Conservation (phyloP, 2,888 invertebrate genomes). For the Eudasyphora cyanicolor region DNA sequence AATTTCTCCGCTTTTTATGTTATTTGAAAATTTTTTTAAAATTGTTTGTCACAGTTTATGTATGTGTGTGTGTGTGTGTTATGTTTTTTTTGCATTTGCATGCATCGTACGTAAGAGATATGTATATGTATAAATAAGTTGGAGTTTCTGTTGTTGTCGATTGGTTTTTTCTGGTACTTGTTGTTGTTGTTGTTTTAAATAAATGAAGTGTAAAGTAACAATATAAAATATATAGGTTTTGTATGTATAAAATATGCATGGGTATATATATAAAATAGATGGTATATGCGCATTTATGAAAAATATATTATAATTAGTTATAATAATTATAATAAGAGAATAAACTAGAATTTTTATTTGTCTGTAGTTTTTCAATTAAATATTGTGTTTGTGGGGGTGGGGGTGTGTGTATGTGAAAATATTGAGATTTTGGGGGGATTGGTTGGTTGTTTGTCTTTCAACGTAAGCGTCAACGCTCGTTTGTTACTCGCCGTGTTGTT, state of each 20-base stretch:
- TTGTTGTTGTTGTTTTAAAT: background rate
- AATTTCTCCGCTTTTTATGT: slow-evolving; percentile 49
- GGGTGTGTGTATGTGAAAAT: too few species aligned
- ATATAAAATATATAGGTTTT: background rate
- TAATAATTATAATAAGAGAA: slow-evolving; percentile 39
- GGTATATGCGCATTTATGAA: slow-evolving; percentile 19
- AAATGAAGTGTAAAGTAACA: slow-evolving; percentile 14
- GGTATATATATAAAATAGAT: background rate
- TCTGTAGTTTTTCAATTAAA: slow-evolving; percentile 57
- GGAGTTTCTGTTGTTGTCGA: background rate
- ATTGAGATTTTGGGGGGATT: slow-evolving; percentile 66
- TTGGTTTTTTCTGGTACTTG: background rate
- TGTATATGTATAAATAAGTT: slow-evolving; percentile 25
- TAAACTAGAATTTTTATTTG: slow-evolving; percentile 60
- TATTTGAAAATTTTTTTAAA: slow-evolving; percentile 49
- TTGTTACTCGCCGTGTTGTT: background rate
- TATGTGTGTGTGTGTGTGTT: slow-evolving; percentile 18
- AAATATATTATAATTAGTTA: slow-evolving; percentile 14
- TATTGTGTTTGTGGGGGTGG: too few species aligned
- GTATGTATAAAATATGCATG: background rate
- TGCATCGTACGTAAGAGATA: too few species aligned
- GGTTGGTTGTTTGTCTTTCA: slow-evolving; percentile 41
- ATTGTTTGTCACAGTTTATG: slow-evolving; percentile 38
- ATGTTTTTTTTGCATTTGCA: too few species aligned
- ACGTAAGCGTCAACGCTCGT: slow-evolving; percentile 46